Base-by-base conservation (phyloP, 2,888 invertebrate species). In the Acronicta aceris region DNA sequence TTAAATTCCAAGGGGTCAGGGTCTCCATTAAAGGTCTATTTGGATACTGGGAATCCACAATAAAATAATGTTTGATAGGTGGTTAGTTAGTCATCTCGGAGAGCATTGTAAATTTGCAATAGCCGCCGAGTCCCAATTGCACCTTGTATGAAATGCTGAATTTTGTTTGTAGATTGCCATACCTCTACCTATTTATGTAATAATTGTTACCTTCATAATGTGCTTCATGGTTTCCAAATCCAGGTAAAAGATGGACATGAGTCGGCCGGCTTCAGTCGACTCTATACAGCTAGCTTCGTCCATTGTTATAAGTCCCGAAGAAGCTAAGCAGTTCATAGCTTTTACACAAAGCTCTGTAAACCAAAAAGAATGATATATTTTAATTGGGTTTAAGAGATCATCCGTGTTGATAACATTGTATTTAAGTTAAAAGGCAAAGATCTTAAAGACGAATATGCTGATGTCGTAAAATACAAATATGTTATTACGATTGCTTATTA, bases 141-240 rank as follows among this genome's bases (percentile, higher is more conserved):
- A 33, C 12, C 12, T 10, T 33, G 4, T 0, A 12, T 0, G 33
- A 30, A 1, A 10, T 5, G 33, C 12, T 12, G 33, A 33, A 33
- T 33, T 0, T 33, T 33, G 12, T 12, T 33, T 21, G 21, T 21
- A 21, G 8, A 30, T 30, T 2, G 7, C 8, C 2, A 21, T 21
- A 21, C 4, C 21, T 21, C 4, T 2, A 21, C 2, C 21, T 30
- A 30, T 17, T 21, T 48, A 5, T 50, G 3, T 25, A 15, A 36
- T 59, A 49, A 36, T 13, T 7, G 13, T 64, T 89, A 96, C 96
- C 94, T 96, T 94, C 85, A 95, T 95, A 76, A 97, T 96, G 46
- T 95, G 87, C 83, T 96, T 96, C 96, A 98, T 97, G 3, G 97
- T 97, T 76, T 96, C 96, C 84, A 97, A 96, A 58, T 96, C 96